Evolutionary conservation across 2,797 vertebrate genomes (phyloP).

Genomic region (Smutsia temminckii): DNA sequence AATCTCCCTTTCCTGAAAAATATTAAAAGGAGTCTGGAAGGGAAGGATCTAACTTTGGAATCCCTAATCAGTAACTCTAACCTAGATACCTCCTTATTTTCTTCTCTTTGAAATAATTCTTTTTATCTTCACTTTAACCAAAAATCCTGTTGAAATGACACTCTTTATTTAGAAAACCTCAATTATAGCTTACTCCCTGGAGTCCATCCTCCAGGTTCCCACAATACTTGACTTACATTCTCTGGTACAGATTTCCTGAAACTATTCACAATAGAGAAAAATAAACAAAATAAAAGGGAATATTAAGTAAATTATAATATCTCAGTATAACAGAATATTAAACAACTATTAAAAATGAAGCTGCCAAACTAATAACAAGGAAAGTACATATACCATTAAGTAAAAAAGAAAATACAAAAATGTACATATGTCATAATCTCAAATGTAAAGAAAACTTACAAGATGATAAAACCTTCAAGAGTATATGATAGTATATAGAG

Average conservation of each 20-base stretch:
- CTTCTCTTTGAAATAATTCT: neutral
- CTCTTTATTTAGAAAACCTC: neutral
- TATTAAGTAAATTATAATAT: neutral
- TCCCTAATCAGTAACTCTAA: neutral
- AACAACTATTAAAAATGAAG: conserved; percentile 20
- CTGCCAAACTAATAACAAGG: neutral
- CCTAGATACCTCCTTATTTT: neutral
- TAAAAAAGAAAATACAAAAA: conserved; percentile 40
- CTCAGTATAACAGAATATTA: conserved; percentile 7
- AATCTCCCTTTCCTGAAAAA: neutral
- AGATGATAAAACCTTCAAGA: neutral
- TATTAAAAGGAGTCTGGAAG: too few species aligned
- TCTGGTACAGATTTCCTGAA: neutral
- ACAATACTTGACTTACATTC: neutral
- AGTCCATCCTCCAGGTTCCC: neutral
- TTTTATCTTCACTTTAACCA: neutral
- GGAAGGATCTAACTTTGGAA: neutral
- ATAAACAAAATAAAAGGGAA: neutral
- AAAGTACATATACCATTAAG: neutral
- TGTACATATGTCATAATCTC: neutral
- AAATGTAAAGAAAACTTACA: conserved; percentile 12
- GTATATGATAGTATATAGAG: neutral
- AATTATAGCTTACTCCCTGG: neutral
- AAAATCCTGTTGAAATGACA: neutral
- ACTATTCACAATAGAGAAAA: conserved; percentile 17